These are phyloP conservation scores for Drosophila mauritiana DNA, from an alignment of 1,140 invertebrate species.

Conservation along the genomic window DNA sequence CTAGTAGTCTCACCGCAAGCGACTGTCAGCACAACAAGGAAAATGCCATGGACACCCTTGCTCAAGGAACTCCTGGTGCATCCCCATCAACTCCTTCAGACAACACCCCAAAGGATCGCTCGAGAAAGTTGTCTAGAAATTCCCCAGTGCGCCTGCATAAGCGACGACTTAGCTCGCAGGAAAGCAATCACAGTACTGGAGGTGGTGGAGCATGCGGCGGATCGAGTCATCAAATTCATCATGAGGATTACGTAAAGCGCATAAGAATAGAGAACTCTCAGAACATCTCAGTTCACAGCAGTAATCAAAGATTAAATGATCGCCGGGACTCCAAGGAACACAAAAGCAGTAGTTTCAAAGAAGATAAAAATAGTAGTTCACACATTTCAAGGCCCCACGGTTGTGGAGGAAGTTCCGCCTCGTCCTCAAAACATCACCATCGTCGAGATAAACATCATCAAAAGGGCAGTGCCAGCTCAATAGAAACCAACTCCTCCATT, in stretches of 20 bases:
- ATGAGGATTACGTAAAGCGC: slow-evolving; percentile 89
- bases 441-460: slow-evolving; percentile 61
- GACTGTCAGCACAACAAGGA: slow-evolving; percentile 81
- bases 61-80: neutral
- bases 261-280: slow-evolving; percentile 86
- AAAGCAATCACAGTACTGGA: slow-evolving; percentile 86
- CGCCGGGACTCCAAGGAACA: slow-evolving; percentile 91
- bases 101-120: slow-evolving; percentile 55
- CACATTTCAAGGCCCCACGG: slow-evolving; percentile 50
- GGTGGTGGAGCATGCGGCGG: slow-evolving; percentile 12
- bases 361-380: slow-evolving; percentile 51
- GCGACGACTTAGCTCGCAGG: slow-evolving; percentile 91
- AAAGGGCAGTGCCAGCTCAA: slow-evolving; percentile 47
- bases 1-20: slow-evolving; percentile 45
- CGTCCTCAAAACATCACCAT: slow-evolving; percentile 70
- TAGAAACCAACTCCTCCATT: slow-evolving; percentile 23
- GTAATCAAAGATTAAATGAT: slow-evolving; percentile 84
- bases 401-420: slow-evolving; percentile 39
- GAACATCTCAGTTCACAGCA: slow-evolving; percentile 21
- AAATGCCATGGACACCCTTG: slow-evolving; percentile 53
- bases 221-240: slow-evolving; percentile 48
- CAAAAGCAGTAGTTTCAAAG: slow-evolving; percentile 51
- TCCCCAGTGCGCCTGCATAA: slow-evolving; percentile 89
- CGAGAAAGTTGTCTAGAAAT: slow-evolving; percentile 84
- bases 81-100: slow-evolving; percentile 19